Evolutionary conservation across 2,113 vertebrate species (phyloP).

Genomic region (Gopherus evgoodei): DNA sequence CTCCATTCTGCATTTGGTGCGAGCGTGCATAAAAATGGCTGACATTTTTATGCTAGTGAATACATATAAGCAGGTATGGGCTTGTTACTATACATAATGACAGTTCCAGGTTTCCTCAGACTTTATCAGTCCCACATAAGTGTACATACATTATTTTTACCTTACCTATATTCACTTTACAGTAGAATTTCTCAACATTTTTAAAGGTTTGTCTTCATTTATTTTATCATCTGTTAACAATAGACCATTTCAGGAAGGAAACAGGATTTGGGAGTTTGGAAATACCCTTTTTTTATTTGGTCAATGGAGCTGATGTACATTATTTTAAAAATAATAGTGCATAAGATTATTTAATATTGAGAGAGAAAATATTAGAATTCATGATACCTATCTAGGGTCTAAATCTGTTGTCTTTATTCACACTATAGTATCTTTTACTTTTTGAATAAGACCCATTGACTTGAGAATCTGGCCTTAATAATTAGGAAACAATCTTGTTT

Average conservation of each 20-base stretch:
- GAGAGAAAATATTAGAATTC: slow-evolving; percentile 11
- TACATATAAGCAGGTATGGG: slow-evolving; percentile 21
- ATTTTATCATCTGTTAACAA: background rate
- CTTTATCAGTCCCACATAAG: background rate
- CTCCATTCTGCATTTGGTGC: slow-evolving; percentile 32
- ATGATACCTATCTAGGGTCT: background rate
- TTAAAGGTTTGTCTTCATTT: background rate
- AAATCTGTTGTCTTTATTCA: background rate
- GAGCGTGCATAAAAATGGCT: slow-evolving; percentile 67
- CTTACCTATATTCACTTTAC: background rate
- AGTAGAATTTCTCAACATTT: background rate
- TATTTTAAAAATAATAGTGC: accelerated
- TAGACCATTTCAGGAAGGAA: background rate
- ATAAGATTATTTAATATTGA: background rate
- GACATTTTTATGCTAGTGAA: slow-evolving; percentile 33
- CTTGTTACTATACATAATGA: slow-evolving; percentile 38
- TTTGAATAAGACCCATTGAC: background rate
- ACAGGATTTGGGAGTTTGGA: background rate
- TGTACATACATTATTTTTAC: background rate
- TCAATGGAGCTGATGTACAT: background rate
- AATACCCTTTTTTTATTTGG: background rate
- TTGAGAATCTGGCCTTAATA: background rate
- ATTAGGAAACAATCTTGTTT: background rate
- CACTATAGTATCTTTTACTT: background rate
- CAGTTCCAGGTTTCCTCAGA: background rate